Conservation (phyloP, 1,140 invertebrate genomes). For the Drosophila bipectinata region DNA sequence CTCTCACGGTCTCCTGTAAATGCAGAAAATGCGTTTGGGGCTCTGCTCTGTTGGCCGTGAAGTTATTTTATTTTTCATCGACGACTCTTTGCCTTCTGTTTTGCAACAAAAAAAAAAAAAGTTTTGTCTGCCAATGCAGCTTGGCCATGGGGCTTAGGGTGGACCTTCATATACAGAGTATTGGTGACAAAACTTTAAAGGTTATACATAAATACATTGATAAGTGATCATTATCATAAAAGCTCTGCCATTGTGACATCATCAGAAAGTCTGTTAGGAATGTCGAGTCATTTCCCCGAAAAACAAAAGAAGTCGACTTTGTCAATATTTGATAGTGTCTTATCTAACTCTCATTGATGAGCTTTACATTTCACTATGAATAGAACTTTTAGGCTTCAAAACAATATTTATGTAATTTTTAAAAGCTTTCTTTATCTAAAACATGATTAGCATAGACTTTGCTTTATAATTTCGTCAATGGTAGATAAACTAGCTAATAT, state of each 20-base stretch:
- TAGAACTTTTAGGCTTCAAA: too few species aligned
- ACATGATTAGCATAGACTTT: not conserved
- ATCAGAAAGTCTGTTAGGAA: not conserved
- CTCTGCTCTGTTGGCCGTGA: slow-evolving; percentile 70
- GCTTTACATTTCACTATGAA: not conserved
- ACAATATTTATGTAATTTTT: not conserved
- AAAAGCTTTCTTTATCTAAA: not conserved
- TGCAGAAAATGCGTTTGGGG: slow-evolving; percentile 51
- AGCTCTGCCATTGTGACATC: not conserved
- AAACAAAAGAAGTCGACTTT: slow-evolving; percentile 4
- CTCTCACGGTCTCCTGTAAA: slow-evolving; percentile 41
- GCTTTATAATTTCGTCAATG: too few species aligned
- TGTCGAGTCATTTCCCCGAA: not conserved
- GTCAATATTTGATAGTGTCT: not conserved
- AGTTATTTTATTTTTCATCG: slow-evolving; percentile 45
- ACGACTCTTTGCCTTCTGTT: slow-evolving; percentile 15
- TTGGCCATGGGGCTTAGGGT: slow-evolving; percentile 55
- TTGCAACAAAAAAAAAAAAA: slow-evolving; percentile 11
- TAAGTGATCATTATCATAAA: not conserved
- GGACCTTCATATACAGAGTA: slow-evolving; percentile 9
- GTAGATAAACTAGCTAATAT: not conserved
- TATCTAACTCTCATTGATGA: slow-evolving; percentile 2
- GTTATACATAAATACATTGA: not conserved
- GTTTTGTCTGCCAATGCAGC: slow-evolving; percentile 30
- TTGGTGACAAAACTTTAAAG: not conserved